A percentile compares a stretch with the other conserved stretches of the same genome.
phyloP scores from a whole-genome alignment of 1,140 invertebrate species.

The Harpegnathos saltator region DNA sequence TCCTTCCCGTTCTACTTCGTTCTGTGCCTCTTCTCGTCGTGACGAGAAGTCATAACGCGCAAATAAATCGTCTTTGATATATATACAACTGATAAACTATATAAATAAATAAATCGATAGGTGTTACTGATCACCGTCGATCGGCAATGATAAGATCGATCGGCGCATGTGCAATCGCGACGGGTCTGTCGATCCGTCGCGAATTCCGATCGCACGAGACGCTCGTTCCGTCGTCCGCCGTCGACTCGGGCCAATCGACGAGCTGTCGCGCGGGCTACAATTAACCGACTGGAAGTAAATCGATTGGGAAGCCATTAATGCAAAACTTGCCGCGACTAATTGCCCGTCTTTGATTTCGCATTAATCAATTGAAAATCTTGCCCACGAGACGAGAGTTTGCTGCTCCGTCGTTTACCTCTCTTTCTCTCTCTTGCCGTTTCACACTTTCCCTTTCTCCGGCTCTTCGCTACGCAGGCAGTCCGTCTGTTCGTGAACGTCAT shows the following conservation, averaged over 20 bases:
- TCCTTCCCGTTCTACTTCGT: neutral
- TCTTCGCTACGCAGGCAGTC: conserved; percentile 10
- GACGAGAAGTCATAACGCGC: conserved; percentile 77
- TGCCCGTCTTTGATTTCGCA: conserved; percentile 49
- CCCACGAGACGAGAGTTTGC: conserved; percentile 54
- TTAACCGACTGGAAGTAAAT: conserved; percentile 72
- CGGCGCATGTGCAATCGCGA: conserved; percentile 40
- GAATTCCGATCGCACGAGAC: conserved; percentile 4
- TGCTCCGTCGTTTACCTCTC: neutral
- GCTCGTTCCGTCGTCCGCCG: too few species aligned
- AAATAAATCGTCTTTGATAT: conserved; percentile 84
- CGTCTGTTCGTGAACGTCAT: conserved; percentile 48
- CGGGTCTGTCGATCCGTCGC: neutral
- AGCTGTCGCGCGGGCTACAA: conserved; percentile 62
- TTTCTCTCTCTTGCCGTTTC: neutral
- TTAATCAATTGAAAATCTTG: conserved; percentile 56
- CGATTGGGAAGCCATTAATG: conserved; percentile 73
- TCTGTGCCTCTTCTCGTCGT: conserved; percentile 1
- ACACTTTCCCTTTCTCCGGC: conserved; percentile 6
- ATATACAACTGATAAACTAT: conserved; percentile 85
- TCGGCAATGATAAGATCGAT: conserved; percentile 33
- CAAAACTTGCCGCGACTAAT: conserved; percentile 62
- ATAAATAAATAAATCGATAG: conserved; percentile 82
- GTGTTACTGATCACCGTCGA: neutral
- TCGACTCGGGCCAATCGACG: conserved; percentile 37